Evolutionary conservation across 2,113 vertebrate species (phyloP).

Genomic region (Rhabdornis inornatus): DNA sequence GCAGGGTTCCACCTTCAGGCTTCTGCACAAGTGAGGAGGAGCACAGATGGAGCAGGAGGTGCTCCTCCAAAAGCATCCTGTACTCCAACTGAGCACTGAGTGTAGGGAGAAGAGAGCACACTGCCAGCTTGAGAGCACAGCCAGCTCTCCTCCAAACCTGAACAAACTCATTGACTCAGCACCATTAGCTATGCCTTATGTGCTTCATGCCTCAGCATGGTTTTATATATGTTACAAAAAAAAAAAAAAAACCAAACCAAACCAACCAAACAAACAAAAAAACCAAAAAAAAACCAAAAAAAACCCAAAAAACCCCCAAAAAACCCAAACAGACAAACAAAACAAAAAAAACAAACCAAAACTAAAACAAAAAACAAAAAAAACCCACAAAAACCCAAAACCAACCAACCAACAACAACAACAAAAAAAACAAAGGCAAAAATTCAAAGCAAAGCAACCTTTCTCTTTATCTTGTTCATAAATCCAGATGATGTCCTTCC

Average conservation of each 20-base stretch:
- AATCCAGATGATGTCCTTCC: background rate
- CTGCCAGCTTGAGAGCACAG: background rate
- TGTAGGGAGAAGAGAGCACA: background rate
- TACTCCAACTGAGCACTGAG: background rate
- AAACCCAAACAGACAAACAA: background rate
- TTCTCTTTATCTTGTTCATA: background rate
- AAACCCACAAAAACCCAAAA: no score
- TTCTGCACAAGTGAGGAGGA: background rate
- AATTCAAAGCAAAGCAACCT: background rate
- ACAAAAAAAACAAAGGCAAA: background rate
- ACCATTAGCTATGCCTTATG: background rate
- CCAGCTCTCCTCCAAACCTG: background rate
- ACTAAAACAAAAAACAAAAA: background rate
- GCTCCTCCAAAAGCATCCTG: background rate
- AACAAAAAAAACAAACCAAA: background rate
- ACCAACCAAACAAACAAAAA: no score
- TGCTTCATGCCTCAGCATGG: accelerated
- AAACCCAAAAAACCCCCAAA: background rate
- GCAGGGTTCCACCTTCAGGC: background rate
- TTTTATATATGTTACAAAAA: background rate
- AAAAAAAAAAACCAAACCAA: background rate
- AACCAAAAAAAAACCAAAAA: background rate
- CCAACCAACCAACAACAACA: no score
- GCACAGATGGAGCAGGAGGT: background rate
- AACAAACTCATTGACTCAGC: background rate